Conservation (phyloP, 2,888 invertebrate species). For the Agriopis marginaria region DNA sequence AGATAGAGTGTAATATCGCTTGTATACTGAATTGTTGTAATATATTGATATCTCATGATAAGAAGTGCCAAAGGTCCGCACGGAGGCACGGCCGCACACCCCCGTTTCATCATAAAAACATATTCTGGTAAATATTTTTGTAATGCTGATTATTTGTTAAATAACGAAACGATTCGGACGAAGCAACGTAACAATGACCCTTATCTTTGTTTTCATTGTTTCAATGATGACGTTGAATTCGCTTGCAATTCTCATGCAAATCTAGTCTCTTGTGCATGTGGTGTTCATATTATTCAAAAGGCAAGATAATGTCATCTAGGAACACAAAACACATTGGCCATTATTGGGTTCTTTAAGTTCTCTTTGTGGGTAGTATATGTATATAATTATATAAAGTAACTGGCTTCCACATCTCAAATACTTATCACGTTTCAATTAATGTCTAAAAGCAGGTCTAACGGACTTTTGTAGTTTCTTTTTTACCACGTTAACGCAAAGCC, state of each 20-base stretch:
- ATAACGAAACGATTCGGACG: constrained; percentile 6
- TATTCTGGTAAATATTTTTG: constrained; percentile 30
- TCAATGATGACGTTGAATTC: neutral
- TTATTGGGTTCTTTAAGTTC: neutral
- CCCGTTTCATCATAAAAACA: constrained; percentile 57
- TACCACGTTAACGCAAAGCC: no score
- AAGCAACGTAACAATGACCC: constrained; percentile 5
- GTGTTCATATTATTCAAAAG: neutral
- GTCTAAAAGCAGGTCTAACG: no score
- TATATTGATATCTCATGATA: constrained; percentile 20
- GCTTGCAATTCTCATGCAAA: neutral
- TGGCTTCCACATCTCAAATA: neutral
- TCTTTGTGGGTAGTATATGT: no score
- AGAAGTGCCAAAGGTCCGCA: constrained; percentile 44
- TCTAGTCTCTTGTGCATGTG: neutral
- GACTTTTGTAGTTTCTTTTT: no score
- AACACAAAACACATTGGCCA: neutral
- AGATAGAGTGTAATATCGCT: constrained; percentile 12
- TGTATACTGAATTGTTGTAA: constrained; percentile 3
- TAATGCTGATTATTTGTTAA: constrained; percentile 19
- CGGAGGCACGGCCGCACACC: constrained; percentile 63
- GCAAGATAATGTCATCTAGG: neutral
- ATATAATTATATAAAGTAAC: neutral
- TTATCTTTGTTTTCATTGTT: neutral
- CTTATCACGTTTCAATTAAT: neutral